Conservation (phyloP, 2,888 invertebrate genomes). For the Ophion ventricosus region DNA sequence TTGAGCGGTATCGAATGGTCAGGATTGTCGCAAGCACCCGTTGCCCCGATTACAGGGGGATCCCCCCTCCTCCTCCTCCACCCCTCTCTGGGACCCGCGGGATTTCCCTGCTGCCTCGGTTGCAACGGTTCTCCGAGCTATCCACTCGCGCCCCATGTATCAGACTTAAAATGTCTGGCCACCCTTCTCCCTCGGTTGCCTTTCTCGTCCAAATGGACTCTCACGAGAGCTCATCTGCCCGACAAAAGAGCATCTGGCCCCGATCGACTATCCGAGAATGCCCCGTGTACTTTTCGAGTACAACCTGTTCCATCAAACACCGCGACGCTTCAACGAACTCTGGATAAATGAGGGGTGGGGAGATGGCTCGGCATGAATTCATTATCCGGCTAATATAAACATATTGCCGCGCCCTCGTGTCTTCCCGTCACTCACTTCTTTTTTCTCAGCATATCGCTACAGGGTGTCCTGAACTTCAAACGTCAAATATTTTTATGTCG, state of each 20-base stretch:
- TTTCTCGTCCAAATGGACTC: conserved; percentile 43
- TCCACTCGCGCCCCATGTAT: conserved; percentile 24
- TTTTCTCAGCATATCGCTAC: background rate
- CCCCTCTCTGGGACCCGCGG: conserved; percentile 75
- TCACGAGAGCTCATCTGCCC: conserved; percentile 66
- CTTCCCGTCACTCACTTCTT: conserved; percentile 68
- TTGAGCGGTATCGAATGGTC: conserved; percentile 80
- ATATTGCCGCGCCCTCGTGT: conserved; percentile 77
- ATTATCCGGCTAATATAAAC: conserved; percentile 83
- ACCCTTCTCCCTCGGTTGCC: conserved; percentile 46
- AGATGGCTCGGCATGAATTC: conserved; percentile 78
- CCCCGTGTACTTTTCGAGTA: conserved; percentile 49
- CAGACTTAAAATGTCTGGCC: conserved; percentile 30
- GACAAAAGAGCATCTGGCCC: conserved; percentile 74
- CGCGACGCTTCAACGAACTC: conserved; percentile 61
- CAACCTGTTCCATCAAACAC: conserved; percentile 80
- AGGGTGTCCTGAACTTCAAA: background rate
- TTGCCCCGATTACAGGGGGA: conserved; percentile 59
- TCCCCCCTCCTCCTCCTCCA: conserved; percentile 68
- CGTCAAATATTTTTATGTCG: background rate
- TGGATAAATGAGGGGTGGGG: background rate
- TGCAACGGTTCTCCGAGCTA: conserved; percentile 16
- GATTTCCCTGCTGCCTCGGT: conserved; percentile 66
- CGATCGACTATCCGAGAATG: conserved; percentile 56
- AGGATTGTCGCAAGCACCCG: conserved; percentile 74